phyloP scores from a whole-genome alignment of 2,113 vertebrate genomes.

The Sialia sialis region DNA sequence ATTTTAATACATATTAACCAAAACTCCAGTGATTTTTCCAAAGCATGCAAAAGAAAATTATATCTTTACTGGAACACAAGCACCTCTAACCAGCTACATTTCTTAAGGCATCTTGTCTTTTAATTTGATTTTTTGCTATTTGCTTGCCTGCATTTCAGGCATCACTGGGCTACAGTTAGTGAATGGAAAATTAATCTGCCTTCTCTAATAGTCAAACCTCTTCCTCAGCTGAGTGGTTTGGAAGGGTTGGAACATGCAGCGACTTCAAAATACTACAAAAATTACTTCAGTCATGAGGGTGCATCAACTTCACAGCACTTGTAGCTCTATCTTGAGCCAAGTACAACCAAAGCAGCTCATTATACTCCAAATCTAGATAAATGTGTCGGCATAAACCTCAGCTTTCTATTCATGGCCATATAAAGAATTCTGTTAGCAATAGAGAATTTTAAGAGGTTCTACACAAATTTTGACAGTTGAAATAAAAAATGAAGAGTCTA shows the following conservation, averaged over 20 bases:
- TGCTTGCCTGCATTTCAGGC: not conserved
- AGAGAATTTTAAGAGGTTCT: not conserved
- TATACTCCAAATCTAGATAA: not conserved
- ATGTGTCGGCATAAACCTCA: not conserved
- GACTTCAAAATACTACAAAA: not conserved
- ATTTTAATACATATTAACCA: not conserved
- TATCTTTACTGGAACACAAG: not conserved
- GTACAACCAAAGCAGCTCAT: not conserved
- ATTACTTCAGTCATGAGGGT: not conserved
- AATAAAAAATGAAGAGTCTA: not conserved
- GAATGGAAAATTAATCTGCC: constrained; percentile 18
- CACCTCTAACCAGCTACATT: not conserved
- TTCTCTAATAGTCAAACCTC: not conserved
- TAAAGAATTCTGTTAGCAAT: not conserved
- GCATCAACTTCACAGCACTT: not conserved
- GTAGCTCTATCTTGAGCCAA: not conserved
- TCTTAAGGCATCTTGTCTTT: not conserved
- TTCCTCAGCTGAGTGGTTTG: not conserved
- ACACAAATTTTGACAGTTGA: not conserved
- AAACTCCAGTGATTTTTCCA: not conserved
- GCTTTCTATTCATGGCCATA: not conserved
- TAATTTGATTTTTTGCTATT: not conserved
- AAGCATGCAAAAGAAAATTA: not conserved
- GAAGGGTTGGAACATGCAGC: not conserved
- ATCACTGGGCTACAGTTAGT: not conserved